A percentile compares a stretch with the other conserved stretches of the same genome.
Conservation (phyloP, 2,797 vertebrate species). For the Phalloptychus januarius region DNA sequence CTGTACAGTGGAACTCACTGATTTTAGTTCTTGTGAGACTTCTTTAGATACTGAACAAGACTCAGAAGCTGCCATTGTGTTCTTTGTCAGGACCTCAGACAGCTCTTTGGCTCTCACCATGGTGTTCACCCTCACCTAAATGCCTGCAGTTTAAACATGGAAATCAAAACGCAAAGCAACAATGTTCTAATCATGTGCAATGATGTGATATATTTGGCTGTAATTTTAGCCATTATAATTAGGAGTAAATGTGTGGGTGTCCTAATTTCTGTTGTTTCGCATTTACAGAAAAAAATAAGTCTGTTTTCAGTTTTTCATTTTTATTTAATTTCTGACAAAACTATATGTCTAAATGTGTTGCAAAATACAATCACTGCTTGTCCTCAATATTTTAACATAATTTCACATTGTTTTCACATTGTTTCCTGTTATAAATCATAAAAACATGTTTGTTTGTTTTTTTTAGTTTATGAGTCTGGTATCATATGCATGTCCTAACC, state of each 20-base stretch:
- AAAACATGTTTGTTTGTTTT: neutral
- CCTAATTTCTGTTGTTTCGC: neutral
- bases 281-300: neutral
- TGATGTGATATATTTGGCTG: neutral
- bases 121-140: neutral
- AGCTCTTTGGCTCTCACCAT: neutral
- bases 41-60: neutral
- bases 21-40: neutral
- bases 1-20: neutral
- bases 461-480: conserved; percentile 22
- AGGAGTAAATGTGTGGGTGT: too few relatives aligned
- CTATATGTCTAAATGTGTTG: neutral
- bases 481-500: conserved; percentile 7
- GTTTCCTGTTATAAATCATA: conserved; percentile 18
- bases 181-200: neutral
- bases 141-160: neutral
- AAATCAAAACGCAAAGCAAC: neutral
- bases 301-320: neutral
- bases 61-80: neutral
- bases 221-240: neutral
- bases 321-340: neutral
- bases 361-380: neutral
- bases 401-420: neutral
- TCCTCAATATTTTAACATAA: neutral
- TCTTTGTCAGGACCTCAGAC: neutral